These are phyloP conservation scores for Lepidurus apus DNA, from an alignment of 1,140 invertebrate species.

Conservation along the genomic window DNA sequence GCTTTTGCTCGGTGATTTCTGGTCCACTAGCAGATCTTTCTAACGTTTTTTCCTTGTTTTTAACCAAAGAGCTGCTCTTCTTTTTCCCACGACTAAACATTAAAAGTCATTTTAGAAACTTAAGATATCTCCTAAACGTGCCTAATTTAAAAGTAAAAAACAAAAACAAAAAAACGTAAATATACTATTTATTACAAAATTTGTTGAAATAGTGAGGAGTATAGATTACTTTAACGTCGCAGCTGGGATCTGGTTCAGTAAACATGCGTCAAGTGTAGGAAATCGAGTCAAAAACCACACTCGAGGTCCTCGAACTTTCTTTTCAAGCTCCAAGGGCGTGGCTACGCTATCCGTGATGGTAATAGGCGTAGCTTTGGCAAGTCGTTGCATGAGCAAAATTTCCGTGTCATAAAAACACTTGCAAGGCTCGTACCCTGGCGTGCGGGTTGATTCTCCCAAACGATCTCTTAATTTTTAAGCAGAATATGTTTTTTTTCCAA, in stretches of 20 bases:
- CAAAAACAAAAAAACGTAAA: not conserved
- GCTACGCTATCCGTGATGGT: not conserved
- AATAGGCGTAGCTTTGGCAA: constrained; percentile 53
- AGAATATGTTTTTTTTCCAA: constrained; percentile 37
- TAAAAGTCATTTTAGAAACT: not conserved
- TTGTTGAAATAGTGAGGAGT: not conserved
- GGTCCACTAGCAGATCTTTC: constrained; percentile 30
- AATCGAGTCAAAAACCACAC: constrained; percentile 50
- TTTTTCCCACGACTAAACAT: constrained; percentile 27
- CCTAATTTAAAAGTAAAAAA: constrained; percentile 33
- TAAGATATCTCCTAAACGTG: too few species aligned
- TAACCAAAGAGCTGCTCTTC: constrained; percentile 20
- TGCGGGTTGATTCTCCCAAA: constrained; percentile 66
- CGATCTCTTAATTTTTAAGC: constrained; percentile 47
- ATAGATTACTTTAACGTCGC: constrained; percentile 36
- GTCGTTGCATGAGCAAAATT: constrained; percentile 61
- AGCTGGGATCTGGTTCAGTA: constrained; percentile 69
- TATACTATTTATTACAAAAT: constrained; percentile 1
- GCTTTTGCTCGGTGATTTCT: constrained; percentile 11
- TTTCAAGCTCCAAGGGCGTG: constrained; percentile 12
- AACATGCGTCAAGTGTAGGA: constrained; percentile 67
- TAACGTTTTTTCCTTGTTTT: constrained; percentile 40
- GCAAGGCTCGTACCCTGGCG: constrained; percentile 70
- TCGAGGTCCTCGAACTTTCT: constrained; percentile 31
- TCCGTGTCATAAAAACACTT: constrained; percentile 64